Evolutionary conservation across 2,888 invertebrate genomes (phyloP).

Genomic region (Hoplodrina blanda): DNA sequence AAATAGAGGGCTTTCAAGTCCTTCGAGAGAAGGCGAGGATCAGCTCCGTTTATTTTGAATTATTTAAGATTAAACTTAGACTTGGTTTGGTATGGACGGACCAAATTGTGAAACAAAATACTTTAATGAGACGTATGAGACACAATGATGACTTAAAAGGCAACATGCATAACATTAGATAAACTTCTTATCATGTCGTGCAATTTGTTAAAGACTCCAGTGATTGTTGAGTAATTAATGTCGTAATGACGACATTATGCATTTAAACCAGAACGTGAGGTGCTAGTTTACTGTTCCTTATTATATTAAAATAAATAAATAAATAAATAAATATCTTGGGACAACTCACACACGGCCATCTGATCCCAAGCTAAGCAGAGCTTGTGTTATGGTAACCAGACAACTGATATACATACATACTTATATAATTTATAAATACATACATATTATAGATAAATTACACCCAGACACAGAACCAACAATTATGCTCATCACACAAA

Average conservation of each 20-base stretch:
- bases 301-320: too few relatives aligned
- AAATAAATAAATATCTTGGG: too few relatives aligned
- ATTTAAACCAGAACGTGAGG: constrained; percentile 34
- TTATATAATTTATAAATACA: too few relatives aligned
- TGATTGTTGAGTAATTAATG: constrained; percentile 10
- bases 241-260: constrained; percentile 29
- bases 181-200: constrained; percentile 2
- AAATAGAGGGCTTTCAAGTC: constrained; percentile 64
- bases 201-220: constrained; percentile 24
- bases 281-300: background rate
- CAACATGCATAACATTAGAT: constrained; percentile 2
- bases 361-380: too few relatives aligned
- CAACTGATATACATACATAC: too few relatives aligned
- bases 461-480: too few relatives aligned
- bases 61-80: constrained; percentile 61
- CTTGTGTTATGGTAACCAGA: too few relatives aligned
- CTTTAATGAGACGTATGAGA: constrained; percentile 10
- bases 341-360: too few relatives aligned
- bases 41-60: constrained; percentile 62
- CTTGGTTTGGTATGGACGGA: constrained; percentile 3
- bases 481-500: too few relatives aligned
- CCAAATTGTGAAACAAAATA: constrained; percentile 1
- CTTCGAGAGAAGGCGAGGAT: constrained; percentile 47
- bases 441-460: too few relatives aligned
- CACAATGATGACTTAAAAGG: background rate